A percentile compares a stretch with the other conserved stretches of the same genome.
These are phyloP conservation scores for Piscicola geometra DNA, from an alignment of 2,888 invertebrate species.

Conservation along the genomic window DNA sequence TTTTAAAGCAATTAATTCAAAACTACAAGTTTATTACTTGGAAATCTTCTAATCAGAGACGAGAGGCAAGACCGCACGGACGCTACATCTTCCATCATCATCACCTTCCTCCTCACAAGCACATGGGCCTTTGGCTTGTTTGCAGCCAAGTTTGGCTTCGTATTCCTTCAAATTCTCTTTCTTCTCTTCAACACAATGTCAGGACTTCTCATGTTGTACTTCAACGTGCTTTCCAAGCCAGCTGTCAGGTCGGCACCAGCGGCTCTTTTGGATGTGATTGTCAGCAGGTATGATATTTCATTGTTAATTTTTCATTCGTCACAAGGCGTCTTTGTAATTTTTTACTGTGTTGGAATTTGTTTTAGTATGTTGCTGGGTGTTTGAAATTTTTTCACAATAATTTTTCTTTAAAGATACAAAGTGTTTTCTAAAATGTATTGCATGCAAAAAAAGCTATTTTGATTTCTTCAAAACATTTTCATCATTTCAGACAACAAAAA, in stretches of 20 bases:
- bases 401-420: no score
- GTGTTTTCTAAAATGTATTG: no score
- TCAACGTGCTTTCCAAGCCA: neutral
- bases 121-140: slow-evolving; percentile 53
- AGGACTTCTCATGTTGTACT: neutral
- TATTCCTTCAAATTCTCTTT: slow-evolving; percentile 51
- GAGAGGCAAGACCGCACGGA: no score
- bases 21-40: no score
- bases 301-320: neutral
- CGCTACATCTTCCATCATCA: no score
- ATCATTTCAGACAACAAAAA: no score
- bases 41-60: no score
- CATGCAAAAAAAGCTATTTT: no score
- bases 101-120: slow-evolving; percentile 45
- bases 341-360: neutral
- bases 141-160: slow-evolving; percentile 49
- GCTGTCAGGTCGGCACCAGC: neutral
- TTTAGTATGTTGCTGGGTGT: neutral
- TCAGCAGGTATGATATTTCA: neutral
- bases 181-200: slow-evolving; percentile 43
- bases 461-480: no score
- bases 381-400: no score
- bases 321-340: neutral
- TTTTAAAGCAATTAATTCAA: no score
- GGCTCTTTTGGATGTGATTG: neutral